Evolutionary conservation across 1,140 invertebrate genomes (phyloP), one percentile per base, ranked within the genome.

Genomic region (Panagrolaimus sp.): DNA sequence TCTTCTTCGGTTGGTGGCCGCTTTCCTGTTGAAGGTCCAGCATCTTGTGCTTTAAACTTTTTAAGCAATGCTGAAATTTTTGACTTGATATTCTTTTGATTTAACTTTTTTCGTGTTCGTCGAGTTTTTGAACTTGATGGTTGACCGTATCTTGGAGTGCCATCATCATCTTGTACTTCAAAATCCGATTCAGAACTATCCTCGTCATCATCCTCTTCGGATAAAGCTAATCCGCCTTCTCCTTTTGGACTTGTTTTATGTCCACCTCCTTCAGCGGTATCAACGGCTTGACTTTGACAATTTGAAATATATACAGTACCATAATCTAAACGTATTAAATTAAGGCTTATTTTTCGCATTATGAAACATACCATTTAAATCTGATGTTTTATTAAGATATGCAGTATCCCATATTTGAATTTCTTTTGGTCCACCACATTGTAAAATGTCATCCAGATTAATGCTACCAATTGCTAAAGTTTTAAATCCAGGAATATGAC

Each of bases 401-500:
- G 52, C 71, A 10, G 73, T 76, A 32, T 70, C 67, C 69, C 68
- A 77, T 14, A 77, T 65, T 14, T 63, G 44, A 28, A 77, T 65
- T 69, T 77, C 75, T 55, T 69, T 26, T 0, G 67, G 62, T 14
- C 72, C 73, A n/a, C 75, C 77, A 17, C 62, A 55, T 69, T 77
- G 75, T 4, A 77, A 65, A 9, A 77, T 55, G n/a, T 77, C 75
- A 55, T 79, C 73, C 58, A 98, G 96, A 78, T 95, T 91, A 75
- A 98, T 91, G 68, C 93, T 88, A 44, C 94, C 94, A 80, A 93
- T 90, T n/a, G 94, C 94, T 3, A 98, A 86, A 1, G 94, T 96
- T 85, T 98, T 98, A 84, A 93, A 98, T 14, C 95, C 95, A 48
- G 97, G 88, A 84, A 98, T 96, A n/a, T 94, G 94, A 78, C 94